Conservation (phyloP, 2,888 invertebrate genomes). For the Lasioglossum oenotherae region DNA sequence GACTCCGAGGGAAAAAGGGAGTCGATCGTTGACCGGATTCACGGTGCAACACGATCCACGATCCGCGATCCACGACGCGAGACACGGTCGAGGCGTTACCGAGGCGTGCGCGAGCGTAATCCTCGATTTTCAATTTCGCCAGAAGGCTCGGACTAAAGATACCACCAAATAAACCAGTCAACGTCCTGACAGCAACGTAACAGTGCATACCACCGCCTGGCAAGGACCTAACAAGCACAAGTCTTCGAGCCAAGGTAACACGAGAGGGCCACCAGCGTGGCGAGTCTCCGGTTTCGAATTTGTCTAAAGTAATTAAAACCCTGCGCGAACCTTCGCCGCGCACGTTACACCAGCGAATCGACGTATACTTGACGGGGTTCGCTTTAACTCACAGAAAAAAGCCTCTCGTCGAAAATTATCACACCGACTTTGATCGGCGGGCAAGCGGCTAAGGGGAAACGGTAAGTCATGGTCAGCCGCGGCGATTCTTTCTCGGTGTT, state of each 20-base stretch:
- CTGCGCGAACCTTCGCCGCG: slow-evolving; percentile 53
- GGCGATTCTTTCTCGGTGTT: neutral
- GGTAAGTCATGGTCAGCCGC: neutral
- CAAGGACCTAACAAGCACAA: slow-evolving; percentile 60
- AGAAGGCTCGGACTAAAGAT: slow-evolving; percentile 54
- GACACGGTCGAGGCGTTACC: slow-evolving; percentile 18
- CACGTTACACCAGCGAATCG: slow-evolving; percentile 56
- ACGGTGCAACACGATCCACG: slow-evolving; percentile 34
- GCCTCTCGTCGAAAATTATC: slow-evolving; percentile 16
- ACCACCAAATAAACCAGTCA: slow-evolving; percentile 66
- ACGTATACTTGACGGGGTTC: slow-evolving; percentile 53
- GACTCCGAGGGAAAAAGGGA: neutral
- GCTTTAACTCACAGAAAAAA: neutral
- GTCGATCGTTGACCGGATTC: slow-evolving; percentile 27
- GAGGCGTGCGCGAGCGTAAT: slow-evolving; percentile 23
- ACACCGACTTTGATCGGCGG: neutral
- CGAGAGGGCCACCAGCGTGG: slow-evolving; percentile 77
- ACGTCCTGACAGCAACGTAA: slow-evolving; percentile 55
- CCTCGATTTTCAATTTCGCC: slow-evolving; percentile 60
- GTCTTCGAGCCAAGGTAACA: slow-evolving; percentile 71
- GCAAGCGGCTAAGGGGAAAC: neutral
- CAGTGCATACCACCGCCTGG: slow-evolving; percentile 60
- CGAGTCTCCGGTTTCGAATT: slow-evolving; percentile 76
- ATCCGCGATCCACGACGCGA: slow-evolving; percentile 22
- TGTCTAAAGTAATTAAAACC: slow-evolving; percentile 78